phyloP scores from a whole-genome alignment of 2,888 invertebrate genomes.

The Pollenia labialis region DNA sequence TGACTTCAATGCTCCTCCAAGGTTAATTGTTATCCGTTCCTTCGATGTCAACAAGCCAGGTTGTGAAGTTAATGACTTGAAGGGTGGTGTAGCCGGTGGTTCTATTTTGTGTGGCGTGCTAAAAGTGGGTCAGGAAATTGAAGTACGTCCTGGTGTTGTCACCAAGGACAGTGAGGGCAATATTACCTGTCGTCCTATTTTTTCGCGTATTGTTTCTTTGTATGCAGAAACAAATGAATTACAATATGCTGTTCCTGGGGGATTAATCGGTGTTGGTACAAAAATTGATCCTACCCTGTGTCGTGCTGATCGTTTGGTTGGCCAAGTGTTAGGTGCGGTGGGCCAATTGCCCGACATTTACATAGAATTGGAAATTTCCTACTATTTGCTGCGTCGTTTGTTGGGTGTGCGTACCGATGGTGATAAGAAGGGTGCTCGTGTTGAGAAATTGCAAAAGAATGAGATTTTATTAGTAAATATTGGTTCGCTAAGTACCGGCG shows the following conservation, averaged over 20 bases:
- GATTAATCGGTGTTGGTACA: slow-evolving; percentile 99
- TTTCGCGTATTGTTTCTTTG: slow-evolving; percentile 97
- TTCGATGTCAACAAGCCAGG: slow-evolving; percentile 99
- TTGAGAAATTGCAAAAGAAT: slow-evolving; percentile 94
- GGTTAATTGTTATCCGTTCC: slow-evolving; percentile 97
- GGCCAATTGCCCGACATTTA: slow-evolving; percentile 98
- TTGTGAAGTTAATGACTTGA: slow-evolving; percentile 98
- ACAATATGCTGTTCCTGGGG: slow-evolving; percentile 99
- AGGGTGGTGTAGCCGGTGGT: slow-evolving; percentile 99
- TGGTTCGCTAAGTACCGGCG: slow-evolving; percentile 99
- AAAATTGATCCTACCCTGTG: slow-evolving; percentile 99
- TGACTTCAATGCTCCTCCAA: slow-evolving; percentile 97
- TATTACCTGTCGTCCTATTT: slow-evolving; percentile 97
- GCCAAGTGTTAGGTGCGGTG: slow-evolving; percentile 98
- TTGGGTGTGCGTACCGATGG: slow-evolving; percentile 99
- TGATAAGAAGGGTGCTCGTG: slow-evolving; percentile 99
- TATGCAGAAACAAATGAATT: slow-evolving; percentile 99
- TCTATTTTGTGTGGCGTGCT: slow-evolving; percentile 98
- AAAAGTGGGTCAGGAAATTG: slow-evolving; percentile 99
- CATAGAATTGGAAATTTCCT: slow-evolving; percentile 98
- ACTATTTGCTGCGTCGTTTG: slow-evolving; percentile 96
- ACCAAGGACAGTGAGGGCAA: slow-evolving; percentile 98
- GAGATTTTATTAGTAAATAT: slow-evolving; percentile 99
- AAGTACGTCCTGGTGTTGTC: slow-evolving; percentile 98
- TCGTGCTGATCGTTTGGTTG: slow-evolving; percentile 98